Evolutionary conservation across 2,888 invertebrate genomes (phyloP).

Genomic region (Pemphredon lugubris): DNA sequence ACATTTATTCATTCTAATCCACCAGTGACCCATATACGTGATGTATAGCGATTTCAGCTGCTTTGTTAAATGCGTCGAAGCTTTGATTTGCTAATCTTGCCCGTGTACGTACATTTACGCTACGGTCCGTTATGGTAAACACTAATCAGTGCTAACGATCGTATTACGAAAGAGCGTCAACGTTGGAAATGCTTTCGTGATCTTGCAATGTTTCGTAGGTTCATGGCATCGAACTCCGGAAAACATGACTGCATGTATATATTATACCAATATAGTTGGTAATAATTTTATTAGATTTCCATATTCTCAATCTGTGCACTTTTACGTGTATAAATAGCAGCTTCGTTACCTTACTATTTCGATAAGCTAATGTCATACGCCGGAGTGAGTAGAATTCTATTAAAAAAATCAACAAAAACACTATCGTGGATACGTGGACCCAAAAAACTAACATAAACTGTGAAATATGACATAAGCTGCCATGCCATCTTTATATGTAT

Average conservation of each 20-base stretch:
- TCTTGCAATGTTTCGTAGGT: slow-evolving; percentile 11
- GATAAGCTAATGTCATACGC: slow-evolving; percentile 41
- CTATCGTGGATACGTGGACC: slow-evolving; percentile 9
- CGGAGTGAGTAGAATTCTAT: slow-evolving; percentile 21
- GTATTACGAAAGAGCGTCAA: slow-evolving; percentile 1
- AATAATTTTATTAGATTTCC: slow-evolving; percentile 16
- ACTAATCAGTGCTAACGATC: not conserved
- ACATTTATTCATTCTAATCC: slow-evolving; percentile 42
- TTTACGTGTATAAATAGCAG: slow-evolving; percentile 26
- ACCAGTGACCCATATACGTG: slow-evolving; percentile 24
- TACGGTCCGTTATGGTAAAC: too few species aligned
- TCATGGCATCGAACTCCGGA: slow-evolving; percentile 5
- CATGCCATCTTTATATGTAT: slow-evolving; percentile 39
- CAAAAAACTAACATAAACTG: slow-evolving; percentile 38
- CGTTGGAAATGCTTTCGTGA: slow-evolving; percentile 13
- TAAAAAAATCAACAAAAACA: slow-evolving; percentile 15
- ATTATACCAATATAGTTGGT: too few species aligned
- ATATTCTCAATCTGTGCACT: slow-evolving; percentile 13
- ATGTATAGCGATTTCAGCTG: slow-evolving; percentile 34
- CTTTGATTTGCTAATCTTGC: slow-evolving; percentile 46
- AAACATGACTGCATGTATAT: slow-evolving; percentile 38
- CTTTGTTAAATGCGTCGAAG: slow-evolving; percentile 19
- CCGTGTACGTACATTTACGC: slow-evolving; percentile 25
- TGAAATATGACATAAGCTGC: slow-evolving; percentile 54
- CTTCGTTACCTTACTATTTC: slow-evolving; percentile 14